phyloP scores from a whole-genome alignment of 1,140 invertebrate genomes.

The Lucilia sericata region DNA sequence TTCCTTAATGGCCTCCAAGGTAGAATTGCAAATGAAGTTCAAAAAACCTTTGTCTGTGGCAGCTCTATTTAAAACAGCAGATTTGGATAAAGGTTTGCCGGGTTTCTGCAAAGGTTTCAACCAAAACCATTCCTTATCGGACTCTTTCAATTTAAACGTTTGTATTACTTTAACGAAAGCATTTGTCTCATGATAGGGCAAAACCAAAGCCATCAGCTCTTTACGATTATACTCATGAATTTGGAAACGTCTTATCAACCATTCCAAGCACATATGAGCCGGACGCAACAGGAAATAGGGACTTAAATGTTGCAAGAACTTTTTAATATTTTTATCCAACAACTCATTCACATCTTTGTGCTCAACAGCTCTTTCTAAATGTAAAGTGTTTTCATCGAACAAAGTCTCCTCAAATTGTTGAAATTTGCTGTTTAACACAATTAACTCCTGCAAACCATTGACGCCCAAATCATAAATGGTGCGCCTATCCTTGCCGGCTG shows the following conservation, averaged over 20 bases:
- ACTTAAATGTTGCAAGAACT: conserved; percentile 84
- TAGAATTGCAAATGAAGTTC: conserved; percentile 79
- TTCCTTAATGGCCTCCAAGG: conserved; percentile 75
- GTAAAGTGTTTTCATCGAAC: conserved; percentile 80
- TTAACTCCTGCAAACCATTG: conserved; percentile 86
- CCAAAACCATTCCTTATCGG: conserved; percentile 82
- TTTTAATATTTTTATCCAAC: conserved; percentile 81
- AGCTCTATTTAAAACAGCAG: conserved; percentile 79
- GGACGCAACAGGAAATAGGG: conserved; percentile 88
- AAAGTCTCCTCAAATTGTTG: conserved; percentile 79
- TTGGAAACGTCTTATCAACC: conserved; percentile 89
- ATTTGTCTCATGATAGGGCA: conserved; percentile 93
- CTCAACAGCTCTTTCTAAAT: conserved; percentile 85
- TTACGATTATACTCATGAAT: conserved; percentile 90
- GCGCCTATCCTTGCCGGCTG: conserved; percentile 84
- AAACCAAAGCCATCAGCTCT: conserved; percentile 80
- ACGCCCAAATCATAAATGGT: conserved; percentile 87
- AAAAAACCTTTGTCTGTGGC: conserved; percentile 77
- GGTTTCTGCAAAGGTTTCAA: conserved; percentile 78
- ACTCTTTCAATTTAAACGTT: conserved; percentile 75
- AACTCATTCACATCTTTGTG: conserved; percentile 80
- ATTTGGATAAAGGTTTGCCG: conserved; percentile 78
- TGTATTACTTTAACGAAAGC: conserved; percentile 88
- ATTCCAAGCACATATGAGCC: conserved; percentile 91
- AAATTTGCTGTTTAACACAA: conserved; percentile 79